A percentile compares a stretch with the other conserved stretches of the same genome.
These are phyloP conservation scores for Lomographa bimaculata DNA, from an alignment of 2,888 invertebrate species.

Conservation along the genomic window DNA sequence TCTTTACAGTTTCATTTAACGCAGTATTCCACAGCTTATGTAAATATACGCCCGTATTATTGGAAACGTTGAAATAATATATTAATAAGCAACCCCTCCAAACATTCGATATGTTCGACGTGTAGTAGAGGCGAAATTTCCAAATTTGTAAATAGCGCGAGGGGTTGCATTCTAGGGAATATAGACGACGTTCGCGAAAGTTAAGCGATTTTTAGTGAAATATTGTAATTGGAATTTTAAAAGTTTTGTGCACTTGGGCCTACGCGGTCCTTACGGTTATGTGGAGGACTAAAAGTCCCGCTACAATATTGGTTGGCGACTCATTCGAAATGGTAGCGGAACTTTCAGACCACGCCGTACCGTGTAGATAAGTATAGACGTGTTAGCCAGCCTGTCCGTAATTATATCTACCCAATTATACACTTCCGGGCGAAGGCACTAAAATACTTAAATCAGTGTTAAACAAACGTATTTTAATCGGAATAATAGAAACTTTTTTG, in stretches of 20 bases:
- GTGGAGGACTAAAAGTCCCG: not conserved
- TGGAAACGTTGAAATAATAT: conserved; percentile 21
- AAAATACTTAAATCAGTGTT: conserved; percentile 36
- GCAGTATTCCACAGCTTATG: conserved; percentile 66
- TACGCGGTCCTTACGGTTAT: conserved; percentile 51
- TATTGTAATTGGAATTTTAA: conserved; percentile 53
- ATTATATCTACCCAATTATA: not conserved
- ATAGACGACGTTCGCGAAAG: conserved; percentile 52
- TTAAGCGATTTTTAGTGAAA: conserved; percentile 52
- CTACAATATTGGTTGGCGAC: conserved; percentile 1
- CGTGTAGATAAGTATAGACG: conserved; percentile 58
- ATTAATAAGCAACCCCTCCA: conserved; percentile 20
- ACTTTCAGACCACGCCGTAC: conserved; percentile 21
- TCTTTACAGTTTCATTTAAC: conserved; percentile 36
- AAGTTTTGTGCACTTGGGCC: conserved; percentile 51
- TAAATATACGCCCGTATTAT: conserved; percentile 49
- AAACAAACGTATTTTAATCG: conserved; percentile 40
- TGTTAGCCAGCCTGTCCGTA: conserved; percentile 19
- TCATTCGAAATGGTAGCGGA: not conserved
- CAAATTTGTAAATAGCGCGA: conserved; percentile 53
- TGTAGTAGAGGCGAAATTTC: conserved; percentile 42
- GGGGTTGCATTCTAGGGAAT: conserved; percentile 60
- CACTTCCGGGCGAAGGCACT: conserved; percentile 37
- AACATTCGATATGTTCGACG: conserved; percentile 26
- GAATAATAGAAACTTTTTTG: conserved; percentile 49